These are phyloP conservation scores for Eilema caniola DNA, from an alignment of 2,888 invertebrate species.

Conservation along the genomic window DNA sequence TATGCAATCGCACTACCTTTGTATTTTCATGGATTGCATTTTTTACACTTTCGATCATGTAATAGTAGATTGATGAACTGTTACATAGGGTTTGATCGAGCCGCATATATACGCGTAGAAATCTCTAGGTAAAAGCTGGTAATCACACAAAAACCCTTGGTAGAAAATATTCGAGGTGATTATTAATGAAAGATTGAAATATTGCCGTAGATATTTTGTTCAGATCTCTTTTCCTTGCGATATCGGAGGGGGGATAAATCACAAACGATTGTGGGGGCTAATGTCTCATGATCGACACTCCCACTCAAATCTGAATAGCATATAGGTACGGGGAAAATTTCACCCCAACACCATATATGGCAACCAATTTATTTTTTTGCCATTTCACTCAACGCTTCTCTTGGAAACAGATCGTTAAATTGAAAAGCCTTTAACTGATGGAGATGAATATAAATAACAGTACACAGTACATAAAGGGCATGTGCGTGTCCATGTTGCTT, in stretches of 20 bases:
- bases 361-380: slow-evolving; percentile 44
- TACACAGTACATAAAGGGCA: not conserved
- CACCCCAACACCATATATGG: slow-evolving; percentile 33
- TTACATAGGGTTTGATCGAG: no score
- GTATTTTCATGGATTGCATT: no score
- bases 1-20: no score
- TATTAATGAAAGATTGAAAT: slow-evolving; percentile 20
- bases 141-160: not conserved
- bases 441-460: not conserved
- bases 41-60: no score
- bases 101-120: no score
- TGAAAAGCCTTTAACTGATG: slow-evolving; percentile 5
- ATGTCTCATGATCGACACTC: slow-evolving; percentile 47
- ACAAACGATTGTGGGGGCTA: slow-evolving; percentile 44
- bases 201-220: slow-evolving; percentile 29
- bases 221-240: slow-evolving; percentile 23
- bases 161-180: slow-evolving; percentile 1
- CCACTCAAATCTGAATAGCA: slow-evolving; percentile 34
- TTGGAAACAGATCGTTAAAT: slow-evolving; percentile 10
- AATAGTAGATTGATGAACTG: not conserved
- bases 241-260: slow-evolving; percentile 23
- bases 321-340: slow-evolving; percentile 41
- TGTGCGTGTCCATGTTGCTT: not conserved
- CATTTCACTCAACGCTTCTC: slow-evolving; percentile 30
- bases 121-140: not conserved